Base-by-base conservation (phyloP, 2,888 invertebrate genomes). In the Lumbricus terrestris region DNA sequence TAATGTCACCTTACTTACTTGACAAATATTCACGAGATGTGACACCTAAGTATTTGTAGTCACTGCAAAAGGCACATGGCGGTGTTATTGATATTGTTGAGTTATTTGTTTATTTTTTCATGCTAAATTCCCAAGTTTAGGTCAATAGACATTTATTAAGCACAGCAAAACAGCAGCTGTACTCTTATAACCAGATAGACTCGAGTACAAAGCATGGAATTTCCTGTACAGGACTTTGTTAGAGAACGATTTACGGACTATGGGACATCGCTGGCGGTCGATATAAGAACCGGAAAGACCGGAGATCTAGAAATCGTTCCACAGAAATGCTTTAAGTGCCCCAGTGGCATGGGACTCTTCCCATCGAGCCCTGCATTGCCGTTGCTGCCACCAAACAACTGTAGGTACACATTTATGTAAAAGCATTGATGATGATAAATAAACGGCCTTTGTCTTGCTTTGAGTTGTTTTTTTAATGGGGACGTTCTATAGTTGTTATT, bases 301-400 rank as follows among this genome's bases (percentile, higher is more conserved):
- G 35, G 37, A 37, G 85, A 85, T 4, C 16, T 85, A 18, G 85
- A 85, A 37, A 35, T 85, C 85, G 29, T 85, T 35, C 85, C 34
- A 20, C 85, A 85, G 16, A 85, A 85, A 35, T 34, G 34, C 23
- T 37, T 37, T 29, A 85, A 85, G 20, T 85, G 85, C n/a, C 85
- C 85, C 85, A 85, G 85, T 34, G 85, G 85, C 20, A 35, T 85
- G 35, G 85, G 34, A 85, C 85, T 85, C 34, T 85, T 85, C 85
- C 34, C 85, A 85, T 23, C 6, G 85, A 85, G 85, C 6, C 85
- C 85, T 85, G 23, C 85, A 29, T 18, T 85, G 18, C 85, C 85
- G 16, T 37, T 85, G 85, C 34, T 85, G 85, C 85, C 85, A 37
- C 85, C 85, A 34, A 85, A 85, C 85, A 37, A 85, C 85, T 85